Evolutionary conservation across 2,113 vertebrate species (phyloP).

Genomic region (Vulpes vulpes): DNA sequence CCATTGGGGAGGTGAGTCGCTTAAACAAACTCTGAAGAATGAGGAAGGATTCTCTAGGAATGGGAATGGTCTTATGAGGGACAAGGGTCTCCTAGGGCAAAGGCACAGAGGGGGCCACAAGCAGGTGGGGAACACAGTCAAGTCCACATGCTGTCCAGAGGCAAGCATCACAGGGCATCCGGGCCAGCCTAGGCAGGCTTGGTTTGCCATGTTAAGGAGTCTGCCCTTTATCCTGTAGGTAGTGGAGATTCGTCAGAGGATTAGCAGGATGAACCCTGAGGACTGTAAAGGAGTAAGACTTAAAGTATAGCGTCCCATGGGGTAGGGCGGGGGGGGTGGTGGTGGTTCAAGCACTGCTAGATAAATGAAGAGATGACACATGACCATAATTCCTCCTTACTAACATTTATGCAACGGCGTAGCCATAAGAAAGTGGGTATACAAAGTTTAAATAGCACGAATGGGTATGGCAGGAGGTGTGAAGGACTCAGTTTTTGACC

Average conservation of each 20-base stretch:
- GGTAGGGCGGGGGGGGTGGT: too few species aligned
- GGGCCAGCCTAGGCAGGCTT: accelerated
- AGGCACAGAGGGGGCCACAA: neutral
- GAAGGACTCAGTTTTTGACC: neutral
- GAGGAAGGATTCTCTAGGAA: neutral
- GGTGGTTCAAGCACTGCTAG: neutral
- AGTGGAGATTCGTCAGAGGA: neutral
- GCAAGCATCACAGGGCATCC: neutral
- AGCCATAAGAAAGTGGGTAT: neutral
- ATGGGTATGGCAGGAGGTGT: neutral
- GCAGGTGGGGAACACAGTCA: neutral
- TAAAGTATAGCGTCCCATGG: accelerated
- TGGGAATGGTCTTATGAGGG: neutral
- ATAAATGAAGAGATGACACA: neutral
- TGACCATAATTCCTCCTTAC: neutral
- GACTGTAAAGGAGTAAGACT: neutral
- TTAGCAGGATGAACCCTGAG: neutral
- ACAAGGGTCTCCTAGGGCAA: neutral
- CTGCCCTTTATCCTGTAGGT: neutral
- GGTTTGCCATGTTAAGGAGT: neutral
- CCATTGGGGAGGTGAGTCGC: neutral
- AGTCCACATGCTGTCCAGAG: accelerated
- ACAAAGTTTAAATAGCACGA: neutral
- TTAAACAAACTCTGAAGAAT: neutral
- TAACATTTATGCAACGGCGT: neutral